A percentile compares a stretch with the other conserved stretches of the same genome.
phyloP scores from a whole-genome alignment of 2,113 vertebrate genomes.

The Eurypyga helias region DNA sequence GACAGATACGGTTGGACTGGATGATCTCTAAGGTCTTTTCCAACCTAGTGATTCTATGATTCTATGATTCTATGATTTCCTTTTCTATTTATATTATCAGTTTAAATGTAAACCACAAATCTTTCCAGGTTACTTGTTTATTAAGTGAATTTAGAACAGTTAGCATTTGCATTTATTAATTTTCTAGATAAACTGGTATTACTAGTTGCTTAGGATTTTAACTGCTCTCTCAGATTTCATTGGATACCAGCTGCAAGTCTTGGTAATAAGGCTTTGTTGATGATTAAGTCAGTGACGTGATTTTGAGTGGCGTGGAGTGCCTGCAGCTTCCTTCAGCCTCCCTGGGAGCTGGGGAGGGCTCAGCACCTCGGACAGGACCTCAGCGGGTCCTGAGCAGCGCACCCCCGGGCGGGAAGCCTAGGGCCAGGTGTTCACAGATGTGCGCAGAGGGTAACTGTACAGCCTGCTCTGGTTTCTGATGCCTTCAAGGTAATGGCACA shows the following conservation, averaged over 20 bases:
- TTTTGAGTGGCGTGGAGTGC: not conserved
- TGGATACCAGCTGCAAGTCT: conserved; percentile 8
- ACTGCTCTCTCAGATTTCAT: conserved; percentile 41
- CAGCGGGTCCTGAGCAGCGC: not conserved
- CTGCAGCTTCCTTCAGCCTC: not conserved
- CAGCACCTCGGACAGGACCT: conserved; percentile 69
- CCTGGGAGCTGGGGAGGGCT: not conserved
- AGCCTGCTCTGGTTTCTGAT: not conserved
- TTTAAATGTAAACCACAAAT: conserved; percentile 37
- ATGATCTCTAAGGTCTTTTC: no score
- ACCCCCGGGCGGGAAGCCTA: no score
- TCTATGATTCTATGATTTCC: no score
- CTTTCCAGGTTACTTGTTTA: conserved; percentile 57
- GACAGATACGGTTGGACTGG: no score
- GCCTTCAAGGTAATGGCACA: not conserved
- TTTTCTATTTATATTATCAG: conserved; percentile 44
- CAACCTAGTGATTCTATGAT: no score
- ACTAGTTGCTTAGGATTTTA: not conserved
- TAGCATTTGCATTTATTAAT: conserved; percentile 68
- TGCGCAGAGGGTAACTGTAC: not conserved
- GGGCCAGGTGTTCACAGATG: not conserved
- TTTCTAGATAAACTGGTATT: conserved; percentile 69
- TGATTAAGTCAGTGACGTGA: conserved; percentile 7
- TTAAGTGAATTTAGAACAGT: conserved; percentile 62
- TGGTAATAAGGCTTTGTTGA: not conserved